Base-by-base conservation (phyloP, 2,113 vertebrate genomes). In the Brevimyrus niger region DNA sequence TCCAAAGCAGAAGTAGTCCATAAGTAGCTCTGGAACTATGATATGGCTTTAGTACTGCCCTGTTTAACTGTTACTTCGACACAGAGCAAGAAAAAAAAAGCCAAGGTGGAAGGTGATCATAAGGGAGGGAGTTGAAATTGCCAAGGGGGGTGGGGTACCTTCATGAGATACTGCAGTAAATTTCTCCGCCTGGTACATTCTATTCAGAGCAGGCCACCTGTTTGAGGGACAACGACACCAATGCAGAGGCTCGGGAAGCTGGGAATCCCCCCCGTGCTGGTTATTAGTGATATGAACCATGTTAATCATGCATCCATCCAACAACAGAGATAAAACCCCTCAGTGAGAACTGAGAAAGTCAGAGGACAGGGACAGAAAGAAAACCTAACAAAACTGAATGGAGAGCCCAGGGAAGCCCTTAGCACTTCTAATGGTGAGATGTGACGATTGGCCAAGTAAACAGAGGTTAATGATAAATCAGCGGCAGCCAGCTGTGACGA, bases 391-490 rank as follows among this genome's bases (percentile, higher is more conserved):
- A 17, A 4, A 1, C 11, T 17, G 69, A 76, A 23, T 31, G 86
- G 17, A 23, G 27, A 46, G 17, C 17, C 86, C 8, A 51, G 47
- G 55, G 21, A 76, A 31, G 44, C 44, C 15, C 87, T 48, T 47
- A 51, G 47, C 38, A 48, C 23, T 50, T 11, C n/a, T 46, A 50
- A n/a, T 50, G n/a, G 1, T 53, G 47, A 86, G 44, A 53, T 86
- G 91, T 91, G 90, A 92, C 89, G 91, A 92, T 90, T 94, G 88
- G 92, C 92, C 91, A 82, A 15, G 69, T 55, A 86, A 91, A 91
- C 82, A 31, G 86, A 90, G 92, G 92, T 93, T 92, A 94, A 93
- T 91, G 90, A 94, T 93, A 89, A 93, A 94, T 92, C 89, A 90
- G 86, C 46, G 87, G 85, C 88, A 92, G 90, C 87, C 89, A 90